Evolutionary conservation across 2,113 vertebrate genomes (phyloP).

Genomic region (Lepus europaeus): DNA sequence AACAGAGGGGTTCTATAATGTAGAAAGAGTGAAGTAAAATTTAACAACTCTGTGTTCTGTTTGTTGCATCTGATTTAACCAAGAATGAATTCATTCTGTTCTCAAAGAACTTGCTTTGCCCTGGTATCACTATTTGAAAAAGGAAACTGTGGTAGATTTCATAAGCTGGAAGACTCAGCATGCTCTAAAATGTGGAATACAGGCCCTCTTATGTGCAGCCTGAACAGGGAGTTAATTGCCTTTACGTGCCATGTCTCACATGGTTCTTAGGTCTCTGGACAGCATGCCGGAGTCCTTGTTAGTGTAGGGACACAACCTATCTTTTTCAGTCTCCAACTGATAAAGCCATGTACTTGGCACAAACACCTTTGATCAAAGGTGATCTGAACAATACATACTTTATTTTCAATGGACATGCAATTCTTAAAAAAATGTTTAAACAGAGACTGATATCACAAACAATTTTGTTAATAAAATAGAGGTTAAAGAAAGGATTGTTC

Average conservation of each 20-base stretch:
- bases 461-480: conserved; percentile 65
- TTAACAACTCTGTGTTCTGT: conserved; percentile 15
- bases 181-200: conserved; percentile 5
- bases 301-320: not conserved
- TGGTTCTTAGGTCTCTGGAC: not conserved
- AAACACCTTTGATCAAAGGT: conserved; percentile 49
- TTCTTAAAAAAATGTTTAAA: conserved; percentile 10
- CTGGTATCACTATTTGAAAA: conserved; percentile 24
- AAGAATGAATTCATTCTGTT: conserved; percentile 1
- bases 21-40: conserved; percentile 41
- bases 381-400: not conserved
- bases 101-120: conserved; percentile 22
- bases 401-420: conserved; percentile 51
- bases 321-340: not conserved
- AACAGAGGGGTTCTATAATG: conserved; percentile 8
- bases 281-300: not conserved
- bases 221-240: not conserved
- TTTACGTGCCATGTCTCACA: not conserved
- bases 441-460: conserved; percentile 7
- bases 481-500: conserved; percentile 59
- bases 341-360: not conserved
- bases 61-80: not conserved
- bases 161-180: not conserved
- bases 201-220: not conserved
- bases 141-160: conserved; percentile 31